Percentiles rank a stretch among this genome's conserved stretches.
phyloP scores from a whole-genome alignment of 2,113 vertebrate species.

The Scatophagus argus region DNA sequence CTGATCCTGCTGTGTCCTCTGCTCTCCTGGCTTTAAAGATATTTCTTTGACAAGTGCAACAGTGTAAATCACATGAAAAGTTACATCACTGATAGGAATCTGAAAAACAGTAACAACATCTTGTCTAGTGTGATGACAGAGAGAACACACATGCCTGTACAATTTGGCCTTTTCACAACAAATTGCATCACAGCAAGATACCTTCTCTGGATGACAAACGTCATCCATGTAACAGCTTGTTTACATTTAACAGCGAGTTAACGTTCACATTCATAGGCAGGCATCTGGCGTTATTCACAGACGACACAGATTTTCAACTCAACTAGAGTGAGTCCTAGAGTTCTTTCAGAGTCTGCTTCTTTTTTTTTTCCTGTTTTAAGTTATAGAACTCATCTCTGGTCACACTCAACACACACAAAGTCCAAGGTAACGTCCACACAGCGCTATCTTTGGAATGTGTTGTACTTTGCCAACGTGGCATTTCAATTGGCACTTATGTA shows the following conservation, averaged over 20 bases:
- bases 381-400: slow-evolving; percentile 32
- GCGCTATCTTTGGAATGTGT: slow-evolving; percentile 82
- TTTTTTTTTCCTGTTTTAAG: slow-evolving; percentile 4
- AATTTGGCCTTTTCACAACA: slow-evolving; percentile 28
- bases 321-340: neutral
- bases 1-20: neutral
- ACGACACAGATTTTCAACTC: slow-evolving; percentile 9
- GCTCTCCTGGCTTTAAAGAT: slow-evolving; percentile 15
- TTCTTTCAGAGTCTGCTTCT: too few relatives aligned
- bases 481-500: slow-evolving; percentile 66
- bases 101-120: slow-evolving; percentile 25
- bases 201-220: slow-evolving; percentile 8
- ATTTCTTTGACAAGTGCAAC: slow-evolving; percentile 37
- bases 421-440: slow-evolving; percentile 27
- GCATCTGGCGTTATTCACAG: neutral
- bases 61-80: slow-evolving; percentile 2
- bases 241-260: slow-evolving; percentile 32
- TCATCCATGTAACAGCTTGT: slow-evolving; percentile 53
- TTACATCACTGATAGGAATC: neutral
- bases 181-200: neutral
- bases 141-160: slow-evolving; percentile 1
- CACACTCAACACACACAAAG: slow-evolving; percentile 10
- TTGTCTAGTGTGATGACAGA: neutral
- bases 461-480: slow-evolving; percentile 49
- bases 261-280: slow-evolving; percentile 49